Base-by-base conservation (phyloP, 1,140 invertebrate genomes). In the Acyrthosiphon pisum region DNA sequence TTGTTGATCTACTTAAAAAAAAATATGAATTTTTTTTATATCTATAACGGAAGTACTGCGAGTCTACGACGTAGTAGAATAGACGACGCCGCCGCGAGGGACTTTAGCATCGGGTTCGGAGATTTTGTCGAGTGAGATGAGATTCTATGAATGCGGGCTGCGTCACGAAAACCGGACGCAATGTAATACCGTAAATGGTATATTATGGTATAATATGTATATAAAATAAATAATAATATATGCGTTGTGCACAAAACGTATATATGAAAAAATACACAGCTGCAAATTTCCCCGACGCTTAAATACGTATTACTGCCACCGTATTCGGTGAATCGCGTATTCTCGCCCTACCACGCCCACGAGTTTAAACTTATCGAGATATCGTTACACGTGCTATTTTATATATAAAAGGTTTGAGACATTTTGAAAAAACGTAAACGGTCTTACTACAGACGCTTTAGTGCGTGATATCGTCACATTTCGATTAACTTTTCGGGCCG, bases 91-190 rank as follows among this genome's bases (percentile, higher is more conserved):
- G 60, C 30, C 30, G n/a, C 60, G 60, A 76, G n/a, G 60, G 60
- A 76, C 60, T 76, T 76, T 76, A 76, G 60, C 60, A 76, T 76
- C 60, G n/a, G n/a, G 60, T n/a, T 18, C 30, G 60, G 30, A n/a
- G 60, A 76, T 76, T n/a, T 76, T n/a, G 60, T 76, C 60, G 60
- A n/a, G 60, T n/a, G 60, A 76, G 60, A 76, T 76, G 60, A n/a
- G 60, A 76, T 76, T 76, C n/a, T 76, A n/a, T 76, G 60, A 68
- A 68, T 30, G 9, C 60, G 60, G 18, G 60, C n/a, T 76, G 60
- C 60, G 60, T 76, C 60, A 76, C n/a, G 60, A 76, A 35, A 76
- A 76, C 60, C n/a, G 60, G 60, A 76, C 30, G 60, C 30, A 20
- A 76, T 35, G 60, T 76, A 76, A 76, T n/a, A 76, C 30, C 30